These are phyloP conservation scores for Champsocephalus esox DNA, from an alignment of 2,797 vertebrate species.

Conservation along the genomic window DNA sequence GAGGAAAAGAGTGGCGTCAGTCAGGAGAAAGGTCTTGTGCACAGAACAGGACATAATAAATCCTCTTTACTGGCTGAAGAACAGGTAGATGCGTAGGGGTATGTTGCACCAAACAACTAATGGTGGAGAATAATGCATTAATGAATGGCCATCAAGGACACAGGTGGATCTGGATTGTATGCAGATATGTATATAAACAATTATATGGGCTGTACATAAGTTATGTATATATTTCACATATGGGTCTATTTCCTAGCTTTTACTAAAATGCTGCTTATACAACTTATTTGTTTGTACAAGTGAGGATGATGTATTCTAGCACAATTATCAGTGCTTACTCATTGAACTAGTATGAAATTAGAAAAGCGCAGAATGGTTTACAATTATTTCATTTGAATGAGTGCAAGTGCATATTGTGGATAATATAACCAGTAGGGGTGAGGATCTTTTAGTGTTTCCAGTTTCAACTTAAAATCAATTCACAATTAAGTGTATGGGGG, in stretches of 20 bases:
- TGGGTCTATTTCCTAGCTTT: neutral
- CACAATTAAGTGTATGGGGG: too few species aligned
- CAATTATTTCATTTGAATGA: neutral
- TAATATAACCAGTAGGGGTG: neutral
- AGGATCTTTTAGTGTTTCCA: too few species aligned
- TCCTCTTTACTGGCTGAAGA: neutral
- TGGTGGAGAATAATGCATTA: neutral
- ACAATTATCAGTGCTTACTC: neutral
- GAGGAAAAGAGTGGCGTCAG: constrained; percentile 58
- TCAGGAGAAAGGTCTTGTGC: constrained; percentile 23
- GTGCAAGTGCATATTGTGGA: neutral
- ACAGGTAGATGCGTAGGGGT: neutral
- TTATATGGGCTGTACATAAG: neutral
- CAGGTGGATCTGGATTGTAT: neutral
- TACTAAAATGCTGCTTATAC: neutral
- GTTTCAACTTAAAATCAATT: too few species aligned
- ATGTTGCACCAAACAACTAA: neutral
- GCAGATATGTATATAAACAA: neutral
- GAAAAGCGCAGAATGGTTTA: neutral
- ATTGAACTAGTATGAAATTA: neutral
- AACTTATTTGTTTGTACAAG: neutral
- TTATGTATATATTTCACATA: neutral
- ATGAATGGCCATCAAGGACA: neutral
- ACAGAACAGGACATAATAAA: constrained; percentile 5
- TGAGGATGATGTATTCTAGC: neutral